A percentile compares a stretch with the other conserved stretches of the same genome.
Evolutionary conservation across 2,888 invertebrate species (phyloP).

Genomic region (Dolomedes plantarius): DNA sequence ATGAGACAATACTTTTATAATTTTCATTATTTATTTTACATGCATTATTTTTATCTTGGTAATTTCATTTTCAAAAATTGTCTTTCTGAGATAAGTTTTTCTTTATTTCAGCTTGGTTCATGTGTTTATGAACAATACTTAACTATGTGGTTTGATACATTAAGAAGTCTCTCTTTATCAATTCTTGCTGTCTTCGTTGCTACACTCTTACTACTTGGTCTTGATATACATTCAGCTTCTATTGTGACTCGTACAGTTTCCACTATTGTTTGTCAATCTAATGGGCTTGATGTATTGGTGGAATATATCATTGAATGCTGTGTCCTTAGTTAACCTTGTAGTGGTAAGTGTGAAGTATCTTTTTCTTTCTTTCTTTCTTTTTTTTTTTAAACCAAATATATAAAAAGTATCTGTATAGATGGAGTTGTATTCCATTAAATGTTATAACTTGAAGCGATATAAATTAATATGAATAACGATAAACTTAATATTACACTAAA

Average conservation of each 20-base stretch:
- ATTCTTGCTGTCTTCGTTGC: conserved; percentile 78
- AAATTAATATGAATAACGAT: no score
- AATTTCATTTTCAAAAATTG: no score
- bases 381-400: no score
- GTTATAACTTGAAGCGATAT: no score
- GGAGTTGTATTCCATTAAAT: no score
- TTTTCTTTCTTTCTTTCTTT: neutral
- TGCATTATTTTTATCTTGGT: no score
- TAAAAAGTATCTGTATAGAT: no score
- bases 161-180: conserved; percentile 78
- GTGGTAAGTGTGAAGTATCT: conserved; percentile 78
- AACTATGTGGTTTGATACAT: conserved; percentile 78
- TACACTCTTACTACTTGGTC: conserved; percentile 77
- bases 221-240: conserved; percentile 78
- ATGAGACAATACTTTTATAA: no score
- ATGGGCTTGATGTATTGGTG: conserved; percentile 80
- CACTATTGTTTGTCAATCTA: conserved; percentile 78
- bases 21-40: no score
- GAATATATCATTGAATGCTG: conserved; percentile 79
- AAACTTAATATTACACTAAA: no score
- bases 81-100: no score
- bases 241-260: conserved; percentile 78
- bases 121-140: conserved; percentile 81
- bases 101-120: conserved; percentile 78
- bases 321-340: conserved; percentile 80